Conservation (phyloP, 2,113 vertebrate species). For the Mugil cephalus region DNA sequence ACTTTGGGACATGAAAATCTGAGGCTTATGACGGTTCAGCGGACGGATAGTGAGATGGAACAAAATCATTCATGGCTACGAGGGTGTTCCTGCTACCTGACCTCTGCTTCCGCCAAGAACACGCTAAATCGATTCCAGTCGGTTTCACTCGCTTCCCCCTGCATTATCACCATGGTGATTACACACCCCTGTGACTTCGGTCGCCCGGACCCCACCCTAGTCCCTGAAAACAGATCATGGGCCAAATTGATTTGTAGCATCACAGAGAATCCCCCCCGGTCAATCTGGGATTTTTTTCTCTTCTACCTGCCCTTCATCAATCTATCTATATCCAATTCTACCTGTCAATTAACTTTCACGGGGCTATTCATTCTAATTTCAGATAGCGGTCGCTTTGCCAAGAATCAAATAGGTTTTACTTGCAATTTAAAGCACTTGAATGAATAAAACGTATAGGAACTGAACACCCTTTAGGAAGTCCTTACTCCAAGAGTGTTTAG, state of each 20-base stretch:
- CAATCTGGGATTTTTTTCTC: slow-evolving; percentile 43
- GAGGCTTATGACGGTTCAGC: slow-evolving; percentile 37
- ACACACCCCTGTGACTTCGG: slow-evolving; percentile 66
- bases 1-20: slow-evolving; percentile 39
- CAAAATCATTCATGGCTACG: slow-evolving; percentile 48
- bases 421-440: slow-evolving; percentile 31
- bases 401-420: slow-evolving; percentile 36
- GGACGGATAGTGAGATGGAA: slow-evolving; percentile 37
- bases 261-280: slow-evolving; percentile 57
- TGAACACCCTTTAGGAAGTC: slow-evolving; percentile 6
- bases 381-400: slow-evolving; percentile 30
- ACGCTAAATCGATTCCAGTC: slow-evolving; percentile 68
- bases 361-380: slow-evolving; percentile 52
- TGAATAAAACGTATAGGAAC: slow-evolving; percentile 20
- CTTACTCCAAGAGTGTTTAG: neutral
- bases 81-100: slow-evolving; percentile 55
- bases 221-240: slow-evolving; percentile 74
- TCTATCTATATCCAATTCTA: slow-evolving; percentile 68
- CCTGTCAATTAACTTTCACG: slow-evolving; percentile 55
- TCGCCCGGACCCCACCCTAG: slow-evolving; percentile 49
- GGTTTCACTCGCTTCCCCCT: slow-evolving; percentile 53
- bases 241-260: slow-evolving; percentile 75
- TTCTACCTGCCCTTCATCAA: slow-evolving; percentile 58
- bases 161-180: slow-evolving; percentile 76
- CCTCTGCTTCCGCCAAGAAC: slow-evolving; percentile 54